phyloP scores from a whole-genome alignment of 2,113 vertebrate species.

The Labrus mixtus region DNA sequence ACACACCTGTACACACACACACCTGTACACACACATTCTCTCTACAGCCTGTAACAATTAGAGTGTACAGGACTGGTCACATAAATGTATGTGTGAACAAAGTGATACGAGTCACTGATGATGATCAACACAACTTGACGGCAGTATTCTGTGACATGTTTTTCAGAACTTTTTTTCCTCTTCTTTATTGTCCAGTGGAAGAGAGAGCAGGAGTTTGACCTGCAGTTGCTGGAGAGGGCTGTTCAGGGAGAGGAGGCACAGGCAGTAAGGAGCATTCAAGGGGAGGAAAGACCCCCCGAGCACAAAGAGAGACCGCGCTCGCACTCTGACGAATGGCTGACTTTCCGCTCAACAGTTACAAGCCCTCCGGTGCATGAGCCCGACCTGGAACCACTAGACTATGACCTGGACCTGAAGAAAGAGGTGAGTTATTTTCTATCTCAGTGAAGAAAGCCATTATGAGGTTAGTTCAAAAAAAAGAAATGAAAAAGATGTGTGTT shows the following conservation, averaged over 20 bases:
- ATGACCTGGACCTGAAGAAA: constrained; percentile 93
- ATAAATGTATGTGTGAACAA: constrained; percentile 24
- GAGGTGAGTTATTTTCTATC: constrained; percentile 84
- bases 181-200: constrained; percentile 89
- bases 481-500: background rate
- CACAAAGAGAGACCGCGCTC: constrained; percentile 81
- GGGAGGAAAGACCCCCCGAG: constrained; percentile 87
- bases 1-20: no score
- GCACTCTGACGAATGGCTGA: constrained; percentile 90
- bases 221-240: constrained; percentile 95
- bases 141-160: background rate
- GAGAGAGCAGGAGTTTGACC: constrained; percentile 98
- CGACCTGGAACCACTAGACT: constrained; percentile 93
- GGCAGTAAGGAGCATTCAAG: constrained; percentile 83
- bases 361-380: constrained; percentile 85
- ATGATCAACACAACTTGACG: background rate
- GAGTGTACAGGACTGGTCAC: background rate
- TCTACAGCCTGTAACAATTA: constrained; percentile 26
- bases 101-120: constrained; percentile 31
- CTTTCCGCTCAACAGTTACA: constrained; percentile 81
- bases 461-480: background rate
- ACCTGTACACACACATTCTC: no score
- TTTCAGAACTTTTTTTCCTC: constrained; percentile 26
- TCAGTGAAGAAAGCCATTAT: background rate
- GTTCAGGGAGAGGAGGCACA: constrained; percentile 87